These are phyloP conservation scores for Meta bourneti DNA, from an alignment of 2,888 invertebrate genomes.

Conservation along the genomic window DNA sequence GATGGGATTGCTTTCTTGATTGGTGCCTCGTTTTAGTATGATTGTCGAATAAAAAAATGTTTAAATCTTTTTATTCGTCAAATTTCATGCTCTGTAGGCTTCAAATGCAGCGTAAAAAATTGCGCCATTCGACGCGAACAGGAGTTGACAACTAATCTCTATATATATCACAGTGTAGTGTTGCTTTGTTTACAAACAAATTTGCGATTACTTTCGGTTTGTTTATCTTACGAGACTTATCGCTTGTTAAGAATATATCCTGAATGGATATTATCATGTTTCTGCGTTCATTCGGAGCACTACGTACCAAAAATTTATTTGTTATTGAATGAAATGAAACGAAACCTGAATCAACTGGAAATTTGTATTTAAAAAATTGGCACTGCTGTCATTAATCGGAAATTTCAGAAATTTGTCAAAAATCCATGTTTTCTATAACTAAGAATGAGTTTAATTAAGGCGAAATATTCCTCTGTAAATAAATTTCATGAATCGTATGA, in stretches of 20 bases:
- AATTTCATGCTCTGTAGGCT: not conserved
- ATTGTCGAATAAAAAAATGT: not conserved
- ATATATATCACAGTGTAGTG: not conserved
- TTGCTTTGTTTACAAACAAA: conserved; percentile 46
- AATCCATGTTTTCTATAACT: not conserved
- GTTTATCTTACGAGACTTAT: too few species aligned
- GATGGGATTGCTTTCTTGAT: not conserved
- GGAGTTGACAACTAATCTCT: not conserved
- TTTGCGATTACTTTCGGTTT: too few species aligned
- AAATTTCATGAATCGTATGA: conserved; percentile 54
- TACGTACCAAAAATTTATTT: too few species aligned
- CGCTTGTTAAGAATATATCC: too few species aligned
- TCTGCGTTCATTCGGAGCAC: too few species aligned
- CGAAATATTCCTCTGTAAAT: conserved; percentile 50
- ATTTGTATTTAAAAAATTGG: too few species aligned
- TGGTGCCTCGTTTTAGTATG: not conserved
- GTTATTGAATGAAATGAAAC: not conserved
- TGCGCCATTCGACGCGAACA: not conserved
- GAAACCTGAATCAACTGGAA: too few species aligned
- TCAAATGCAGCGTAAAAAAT: not conserved
- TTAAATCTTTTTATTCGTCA: not conserved
- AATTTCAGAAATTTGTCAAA: too few species aligned
- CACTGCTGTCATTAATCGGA: too few species aligned
- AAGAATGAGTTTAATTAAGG: conserved; percentile 59
- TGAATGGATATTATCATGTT: too few species aligned